phyloP scores from a whole-genome alignment of 1,140 invertebrate species.

The Chironomus striatipennis region DNA sequence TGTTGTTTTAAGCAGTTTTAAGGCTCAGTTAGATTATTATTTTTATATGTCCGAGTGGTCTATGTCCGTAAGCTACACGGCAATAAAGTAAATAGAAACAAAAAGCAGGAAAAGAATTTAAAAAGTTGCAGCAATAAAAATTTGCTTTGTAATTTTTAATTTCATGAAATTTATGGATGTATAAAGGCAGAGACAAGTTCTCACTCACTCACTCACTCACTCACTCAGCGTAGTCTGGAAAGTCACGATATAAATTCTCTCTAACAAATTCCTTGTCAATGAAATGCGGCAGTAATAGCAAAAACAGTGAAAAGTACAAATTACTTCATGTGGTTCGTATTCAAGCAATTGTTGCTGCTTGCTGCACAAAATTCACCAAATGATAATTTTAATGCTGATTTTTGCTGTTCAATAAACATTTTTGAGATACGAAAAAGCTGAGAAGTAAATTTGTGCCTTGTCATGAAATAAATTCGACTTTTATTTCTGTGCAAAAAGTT shows the following conservation, averaged over 20 bases:
- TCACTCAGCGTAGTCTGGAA: background rate
- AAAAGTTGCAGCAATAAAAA: conserved; percentile 10
- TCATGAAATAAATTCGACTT: too few species aligned
- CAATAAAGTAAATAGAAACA: background rate
- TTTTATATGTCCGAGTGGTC: too few species aligned
- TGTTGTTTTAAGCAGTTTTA: background rate
- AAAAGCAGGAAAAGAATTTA: background rate
- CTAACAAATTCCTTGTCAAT: conserved; percentile 1
- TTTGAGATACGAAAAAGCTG: too few species aligned
- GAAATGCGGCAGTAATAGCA: background rate
- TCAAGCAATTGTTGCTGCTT: background rate
- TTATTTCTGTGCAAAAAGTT: too few species aligned
- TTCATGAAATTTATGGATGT: background rate
- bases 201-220: too few species aligned
- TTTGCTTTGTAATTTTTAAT: background rate
- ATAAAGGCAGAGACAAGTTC: background rate
- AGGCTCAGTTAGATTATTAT: background rate
- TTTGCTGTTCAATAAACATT: too few species aligned
- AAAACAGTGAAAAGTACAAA: background rate
- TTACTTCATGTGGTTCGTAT: background rate
- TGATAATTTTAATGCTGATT: too few species aligned
- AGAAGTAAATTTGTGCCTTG: too few species aligned
- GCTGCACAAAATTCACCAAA: too few species aligned
- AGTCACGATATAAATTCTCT: background rate
- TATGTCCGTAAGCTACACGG: too few species aligned